phyloP scores from a whole-genome alignment of 2,797 vertebrate species.

The Eidolon dupreanum region DNA sequence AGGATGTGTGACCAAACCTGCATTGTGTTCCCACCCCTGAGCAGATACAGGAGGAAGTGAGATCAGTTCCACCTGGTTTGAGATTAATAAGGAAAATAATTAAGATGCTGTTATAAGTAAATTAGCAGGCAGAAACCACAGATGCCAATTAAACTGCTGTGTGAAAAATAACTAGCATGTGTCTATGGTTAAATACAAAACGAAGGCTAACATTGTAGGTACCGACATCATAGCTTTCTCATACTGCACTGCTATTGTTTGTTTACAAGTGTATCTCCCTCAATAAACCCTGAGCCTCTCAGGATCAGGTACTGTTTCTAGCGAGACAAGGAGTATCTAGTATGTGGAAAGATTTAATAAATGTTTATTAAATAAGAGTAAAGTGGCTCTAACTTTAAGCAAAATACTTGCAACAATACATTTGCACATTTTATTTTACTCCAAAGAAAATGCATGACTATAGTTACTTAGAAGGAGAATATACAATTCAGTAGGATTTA shows the following conservation, averaged over 20 bases:
- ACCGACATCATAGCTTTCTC: background rate
- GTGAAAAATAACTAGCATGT: background rate
- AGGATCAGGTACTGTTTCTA: constrained; percentile 17
- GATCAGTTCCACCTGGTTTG: background rate
- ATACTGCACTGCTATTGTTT: background rate
- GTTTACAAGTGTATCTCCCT: constrained; percentile 18
- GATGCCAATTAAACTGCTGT: background rate
- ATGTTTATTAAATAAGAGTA: background rate
- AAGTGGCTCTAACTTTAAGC: background rate
- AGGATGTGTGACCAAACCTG: background rate
- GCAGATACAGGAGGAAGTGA: background rate
- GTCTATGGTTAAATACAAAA: background rate
- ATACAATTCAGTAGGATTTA: background rate
- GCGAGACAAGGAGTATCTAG: background rate
- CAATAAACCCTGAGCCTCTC: background rate
- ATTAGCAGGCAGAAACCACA: background rate
- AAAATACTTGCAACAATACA: background rate
- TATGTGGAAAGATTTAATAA: background rate
- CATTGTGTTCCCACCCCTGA: background rate
- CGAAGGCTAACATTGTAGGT: background rate
- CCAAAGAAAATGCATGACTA: background rate
- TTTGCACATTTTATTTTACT: background rate
- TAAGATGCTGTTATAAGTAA: background rate
- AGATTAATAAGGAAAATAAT: background rate
- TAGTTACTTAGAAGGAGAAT: background rate